A percentile compares a stretch with the other conserved stretches of the same genome.
Conservation (phyloP, 2,797 vertebrate species). For the Lophura swinhoii region DNA sequence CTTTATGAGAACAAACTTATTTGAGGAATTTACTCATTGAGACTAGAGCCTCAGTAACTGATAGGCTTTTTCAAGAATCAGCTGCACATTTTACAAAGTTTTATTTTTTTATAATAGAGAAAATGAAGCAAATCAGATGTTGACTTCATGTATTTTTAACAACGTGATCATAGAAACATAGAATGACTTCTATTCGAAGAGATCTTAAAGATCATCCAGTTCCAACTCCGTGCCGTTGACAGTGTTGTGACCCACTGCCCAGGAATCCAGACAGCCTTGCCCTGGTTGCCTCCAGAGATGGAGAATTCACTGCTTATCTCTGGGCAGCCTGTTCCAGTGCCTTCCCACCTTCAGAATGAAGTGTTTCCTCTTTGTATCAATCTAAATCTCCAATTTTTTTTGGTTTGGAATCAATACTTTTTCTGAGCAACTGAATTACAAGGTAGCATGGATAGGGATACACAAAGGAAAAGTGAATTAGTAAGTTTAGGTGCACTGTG, state of each 20-base stretch:
- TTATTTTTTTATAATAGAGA: background rate
- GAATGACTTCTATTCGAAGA: background rate
- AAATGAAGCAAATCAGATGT: background rate
- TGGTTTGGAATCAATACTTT: background rate
- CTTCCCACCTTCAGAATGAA: background rate
- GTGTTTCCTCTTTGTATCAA: background rate
- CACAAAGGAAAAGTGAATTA: background rate
- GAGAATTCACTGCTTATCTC: too few relatives aligned
- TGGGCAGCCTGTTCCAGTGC: too few relatives aligned
- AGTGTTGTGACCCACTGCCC: background rate
- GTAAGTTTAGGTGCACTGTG: background rate
- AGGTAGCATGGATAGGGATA: background rate
- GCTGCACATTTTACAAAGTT: background rate
- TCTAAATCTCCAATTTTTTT: background rate
- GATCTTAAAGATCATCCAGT: background rate
- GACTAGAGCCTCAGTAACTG: background rate
- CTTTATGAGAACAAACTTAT: background rate
- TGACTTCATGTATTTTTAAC: background rate
- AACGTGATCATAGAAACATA: background rate
- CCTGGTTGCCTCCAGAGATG: background rate
- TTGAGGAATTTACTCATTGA: background rate
- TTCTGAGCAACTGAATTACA: background rate
- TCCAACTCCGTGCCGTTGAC: background rate
- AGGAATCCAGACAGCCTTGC: background rate
- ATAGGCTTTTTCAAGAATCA: background rate